Conservation (phyloP, 2,113 vertebrate genomes). For the Myrmecophaga tridactyla region DNA sequence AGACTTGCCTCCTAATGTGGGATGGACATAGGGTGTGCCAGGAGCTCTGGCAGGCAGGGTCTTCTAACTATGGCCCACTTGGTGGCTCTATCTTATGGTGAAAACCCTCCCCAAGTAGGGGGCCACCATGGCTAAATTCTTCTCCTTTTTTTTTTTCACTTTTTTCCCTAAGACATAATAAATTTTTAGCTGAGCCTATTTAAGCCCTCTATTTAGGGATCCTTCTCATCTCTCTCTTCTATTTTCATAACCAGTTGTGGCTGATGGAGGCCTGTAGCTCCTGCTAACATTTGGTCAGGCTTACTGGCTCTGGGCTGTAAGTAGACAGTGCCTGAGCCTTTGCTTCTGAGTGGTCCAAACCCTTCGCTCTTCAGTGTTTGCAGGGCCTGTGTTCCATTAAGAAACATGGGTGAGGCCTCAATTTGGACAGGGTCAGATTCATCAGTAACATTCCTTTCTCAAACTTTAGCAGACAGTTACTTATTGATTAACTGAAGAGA, state of each 20-base stretch:
- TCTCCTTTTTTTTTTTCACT: no score
- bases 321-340: not conserved
- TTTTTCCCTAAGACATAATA: not conserved
- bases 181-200: not conserved
- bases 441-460: no score
- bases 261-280: not conserved
- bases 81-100: not conserved
- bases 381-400: no score
- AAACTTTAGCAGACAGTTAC: no score
- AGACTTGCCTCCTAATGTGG: not conserved
- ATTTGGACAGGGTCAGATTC: no score
- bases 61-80: not conserved
- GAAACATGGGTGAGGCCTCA: no score
- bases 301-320: not conserved
- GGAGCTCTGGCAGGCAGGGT: no score
- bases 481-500: no score
- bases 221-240: not conserved
- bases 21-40: accelerated
- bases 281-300: not conserved
- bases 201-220: no score
- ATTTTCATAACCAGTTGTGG: not conserved
- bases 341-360: not conserved
- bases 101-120: not conserved
- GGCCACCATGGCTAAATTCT: not conserved
- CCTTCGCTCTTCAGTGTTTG: not conserved